Conservation (phyloP, 2,888 invertebrate genomes). For the Arctia plantaginis region DNA sequence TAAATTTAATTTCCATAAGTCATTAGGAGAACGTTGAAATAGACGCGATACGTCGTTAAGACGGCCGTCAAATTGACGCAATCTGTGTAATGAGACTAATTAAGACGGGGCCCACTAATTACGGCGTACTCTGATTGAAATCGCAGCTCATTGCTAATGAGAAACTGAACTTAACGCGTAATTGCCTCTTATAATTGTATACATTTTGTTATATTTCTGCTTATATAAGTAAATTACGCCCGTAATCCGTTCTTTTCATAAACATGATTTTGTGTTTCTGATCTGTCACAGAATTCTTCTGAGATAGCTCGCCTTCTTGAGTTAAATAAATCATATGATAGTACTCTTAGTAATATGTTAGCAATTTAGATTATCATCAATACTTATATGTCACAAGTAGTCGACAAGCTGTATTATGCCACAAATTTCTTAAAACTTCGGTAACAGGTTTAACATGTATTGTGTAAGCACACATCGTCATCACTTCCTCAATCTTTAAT, state of each 20-base stretch:
- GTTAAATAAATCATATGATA: background rate
- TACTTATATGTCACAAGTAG: no score
- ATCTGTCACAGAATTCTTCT: background rate
- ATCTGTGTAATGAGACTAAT: constrained; percentile 56
- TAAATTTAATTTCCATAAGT: constrained; percentile 33
- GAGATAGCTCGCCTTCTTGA: background rate
- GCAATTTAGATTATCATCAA: no score
- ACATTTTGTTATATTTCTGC: background rate
- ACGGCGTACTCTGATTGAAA: constrained; percentile 56
- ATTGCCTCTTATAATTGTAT: constrained; percentile 34
- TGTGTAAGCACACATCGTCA: no score
- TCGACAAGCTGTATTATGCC: no score
- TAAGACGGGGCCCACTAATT: constrained; percentile 55
- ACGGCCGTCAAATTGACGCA: constrained; percentile 47
- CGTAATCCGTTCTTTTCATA: no score
- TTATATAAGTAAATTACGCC: background rate
- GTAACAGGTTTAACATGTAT: no score
- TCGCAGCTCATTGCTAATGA: constrained; percentile 52
- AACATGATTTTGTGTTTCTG: background rate
- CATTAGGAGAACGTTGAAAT: constrained; percentile 13
- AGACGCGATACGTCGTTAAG: constrained; percentile 35
- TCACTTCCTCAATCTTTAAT: no score
- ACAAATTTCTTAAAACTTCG: no score
- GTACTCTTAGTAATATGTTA: background rate
- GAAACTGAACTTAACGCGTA: constrained; percentile 46